phyloP scores from a whole-genome alignment of 2,113 vertebrate genomes.

The Ursus arctos region DNA sequence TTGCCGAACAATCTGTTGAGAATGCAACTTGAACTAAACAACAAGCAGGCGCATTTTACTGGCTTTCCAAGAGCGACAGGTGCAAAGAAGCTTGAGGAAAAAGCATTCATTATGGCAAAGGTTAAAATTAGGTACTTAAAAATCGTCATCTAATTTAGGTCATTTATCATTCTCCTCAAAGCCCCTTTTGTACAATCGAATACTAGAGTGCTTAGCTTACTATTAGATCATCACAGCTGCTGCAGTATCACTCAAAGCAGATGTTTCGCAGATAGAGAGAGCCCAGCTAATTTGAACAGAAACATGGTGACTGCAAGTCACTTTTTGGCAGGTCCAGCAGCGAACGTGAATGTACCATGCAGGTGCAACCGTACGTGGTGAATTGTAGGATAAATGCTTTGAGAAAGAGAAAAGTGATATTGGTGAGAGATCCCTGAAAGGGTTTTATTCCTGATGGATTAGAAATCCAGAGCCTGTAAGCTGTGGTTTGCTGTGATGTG shows the following conservation, averaged over 20 bases:
- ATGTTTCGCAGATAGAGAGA: conserved; percentile 86
- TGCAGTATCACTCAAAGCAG: conserved; percentile 87
- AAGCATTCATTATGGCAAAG: conserved; percentile 82
- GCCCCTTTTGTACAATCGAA: conserved; percentile 87
- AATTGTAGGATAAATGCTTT: not conserved
- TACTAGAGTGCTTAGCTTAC: conserved; percentile 87
- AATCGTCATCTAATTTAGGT: conserved; percentile 89
- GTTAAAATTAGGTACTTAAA: conserved; percentile 88
- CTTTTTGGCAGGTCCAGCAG: conserved; percentile 80
- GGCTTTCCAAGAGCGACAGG: conserved; percentile 85
- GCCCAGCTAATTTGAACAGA: conserved; percentile 80
- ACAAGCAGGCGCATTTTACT: conserved; percentile 71
- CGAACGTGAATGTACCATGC: conserved; percentile 69
- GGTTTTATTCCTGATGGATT: conserved; percentile 28
- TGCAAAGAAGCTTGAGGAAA: conserved; percentile 86
- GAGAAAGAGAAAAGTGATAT: conserved; percentile 77
- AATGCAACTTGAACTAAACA: conserved; percentile 72
- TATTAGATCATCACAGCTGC: conserved; percentile 89
- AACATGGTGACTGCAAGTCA: conserved; percentile 68
- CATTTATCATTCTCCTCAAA: conserved; percentile 90
- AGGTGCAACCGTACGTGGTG: conserved; percentile 74
- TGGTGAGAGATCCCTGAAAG: conserved; percentile 67
- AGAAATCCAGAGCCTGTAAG: conserved; percentile 54
- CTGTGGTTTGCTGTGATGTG: not conserved
- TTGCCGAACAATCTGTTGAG: conserved; percentile 68